A percentile compares a stretch with the other conserved stretches of the same genome.
phyloP scores from a whole-genome alignment of 1,140 invertebrate species.

The Platyscapa corneri region DNA sequence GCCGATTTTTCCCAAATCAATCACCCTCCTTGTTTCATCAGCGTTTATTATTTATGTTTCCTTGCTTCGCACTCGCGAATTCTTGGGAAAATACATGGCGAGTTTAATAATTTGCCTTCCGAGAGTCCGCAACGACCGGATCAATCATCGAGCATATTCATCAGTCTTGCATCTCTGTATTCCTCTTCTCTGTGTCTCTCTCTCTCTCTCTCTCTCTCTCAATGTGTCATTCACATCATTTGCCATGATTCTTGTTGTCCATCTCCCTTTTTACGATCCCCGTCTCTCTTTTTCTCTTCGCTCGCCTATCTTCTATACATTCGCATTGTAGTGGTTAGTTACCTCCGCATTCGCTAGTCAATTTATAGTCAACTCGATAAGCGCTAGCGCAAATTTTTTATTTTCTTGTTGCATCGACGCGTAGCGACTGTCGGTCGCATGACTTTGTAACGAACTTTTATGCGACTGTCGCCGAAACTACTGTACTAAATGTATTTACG shows the following conservation, averaged over 20 bases:
- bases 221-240: neutral
- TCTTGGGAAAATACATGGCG: neutral
- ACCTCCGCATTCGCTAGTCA: neutral
- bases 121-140: neutral
- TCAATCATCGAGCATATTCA: constrained; percentile 26
- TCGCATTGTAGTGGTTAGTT: constrained; percentile 40
- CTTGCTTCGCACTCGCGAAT: neutral
- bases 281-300: neutral
- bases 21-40: constrained; percentile 53
- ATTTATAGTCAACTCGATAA: constrained; percentile 44
- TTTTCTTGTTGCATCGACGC: constrained; percentile 8
- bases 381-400: constrained; percentile 35
- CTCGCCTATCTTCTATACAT: constrained; percentile 53
- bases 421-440: constrained; percentile 13
- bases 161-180: neutral
- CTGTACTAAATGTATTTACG: neutral
- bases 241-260: neutral
- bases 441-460: constrained; percentile 24
- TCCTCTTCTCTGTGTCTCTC: no score
- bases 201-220: neutral
- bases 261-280: neutral
- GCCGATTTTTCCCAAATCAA: constrained; percentile 37
- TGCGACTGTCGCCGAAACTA: neutral
- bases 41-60: constrained; percentile 48
- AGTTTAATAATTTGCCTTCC: neutral